phyloP scores from a whole-genome alignment of 2,113 vertebrate species.

The Eulacestoma nigropectus region DNA sequence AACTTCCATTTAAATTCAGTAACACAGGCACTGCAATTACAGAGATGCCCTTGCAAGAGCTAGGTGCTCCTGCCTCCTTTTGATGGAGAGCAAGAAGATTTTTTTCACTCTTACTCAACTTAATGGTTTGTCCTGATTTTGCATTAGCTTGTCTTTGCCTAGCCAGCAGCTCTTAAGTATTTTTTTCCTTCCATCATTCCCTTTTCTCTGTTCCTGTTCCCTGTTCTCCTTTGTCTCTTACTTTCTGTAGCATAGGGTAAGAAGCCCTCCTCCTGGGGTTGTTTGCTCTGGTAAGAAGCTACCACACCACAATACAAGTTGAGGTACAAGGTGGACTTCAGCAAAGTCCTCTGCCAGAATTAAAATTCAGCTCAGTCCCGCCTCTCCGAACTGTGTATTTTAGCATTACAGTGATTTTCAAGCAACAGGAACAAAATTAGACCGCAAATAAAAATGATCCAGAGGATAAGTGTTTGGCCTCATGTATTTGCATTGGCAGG shows the following conservation, averaged over 20 bases:
- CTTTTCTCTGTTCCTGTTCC: background rate
- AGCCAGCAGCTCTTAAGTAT: background rate
- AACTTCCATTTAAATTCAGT: background rate
- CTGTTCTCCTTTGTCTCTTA: background rate
- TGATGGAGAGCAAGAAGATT: background rate
- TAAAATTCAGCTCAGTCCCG: constrained; percentile 8
- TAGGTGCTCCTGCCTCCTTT: background rate
- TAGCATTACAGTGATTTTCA: constrained; percentile 36
- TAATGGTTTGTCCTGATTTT: background rate
- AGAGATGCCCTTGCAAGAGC: background rate
- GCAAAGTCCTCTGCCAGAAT: background rate
- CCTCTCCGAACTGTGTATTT: background rate
- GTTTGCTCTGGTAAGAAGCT: background rate
- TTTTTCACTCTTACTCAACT: background rate
- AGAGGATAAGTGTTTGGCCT: background rate
- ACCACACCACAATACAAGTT: background rate
- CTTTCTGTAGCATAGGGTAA: background rate
- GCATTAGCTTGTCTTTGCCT: background rate
- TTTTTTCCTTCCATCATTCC: background rate
- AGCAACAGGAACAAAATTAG: constrained; percentile 7
- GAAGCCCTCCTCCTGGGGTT: background rate
- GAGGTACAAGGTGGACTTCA: background rate
- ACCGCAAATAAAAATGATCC: background rate
- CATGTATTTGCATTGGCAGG: background rate
- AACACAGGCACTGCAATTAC: background rate